These are phyloP conservation scores for Cinclus cinclus DNA, from an alignment of 2,113 vertebrate genomes.

Conservation along the genomic window DNA sequence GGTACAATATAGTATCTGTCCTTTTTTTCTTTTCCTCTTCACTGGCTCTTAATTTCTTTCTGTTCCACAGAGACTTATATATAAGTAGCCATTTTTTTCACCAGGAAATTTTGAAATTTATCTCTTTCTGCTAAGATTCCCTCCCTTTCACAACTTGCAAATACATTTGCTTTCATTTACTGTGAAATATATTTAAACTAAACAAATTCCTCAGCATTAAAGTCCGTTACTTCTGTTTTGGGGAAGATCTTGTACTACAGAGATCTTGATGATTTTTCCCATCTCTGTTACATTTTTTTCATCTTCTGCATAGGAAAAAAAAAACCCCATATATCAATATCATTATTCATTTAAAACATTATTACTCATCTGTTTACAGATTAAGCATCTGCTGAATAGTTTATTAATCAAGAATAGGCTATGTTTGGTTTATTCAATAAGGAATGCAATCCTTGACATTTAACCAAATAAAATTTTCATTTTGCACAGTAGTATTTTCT, in stretches of 20 bases:
- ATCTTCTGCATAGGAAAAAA: neutral
- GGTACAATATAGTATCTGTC: neutral
- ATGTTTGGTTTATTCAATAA: neutral
- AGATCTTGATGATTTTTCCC: neutral
- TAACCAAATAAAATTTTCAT: neutral
- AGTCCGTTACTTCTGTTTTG: neutral
- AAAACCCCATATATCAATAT: fast-evolving
- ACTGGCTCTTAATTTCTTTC: neutral
- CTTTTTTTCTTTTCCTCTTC: neutral
- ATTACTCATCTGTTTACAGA: neutral
- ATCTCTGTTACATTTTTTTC: neutral
- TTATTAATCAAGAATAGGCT: neutral
- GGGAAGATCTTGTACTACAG: neutral
- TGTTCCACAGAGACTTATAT: neutral
- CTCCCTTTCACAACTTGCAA: neutral
- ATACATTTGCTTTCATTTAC: neutral
- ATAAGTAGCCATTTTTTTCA: neutral
- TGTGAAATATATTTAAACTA: neutral
- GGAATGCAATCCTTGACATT: neutral
- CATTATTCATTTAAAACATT: neutral
- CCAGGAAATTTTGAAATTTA: neutral
- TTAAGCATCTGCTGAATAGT: neutral
- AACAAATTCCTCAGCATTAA: neutral
- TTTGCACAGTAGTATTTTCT: neutral
- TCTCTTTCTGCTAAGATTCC: neutral